Percentiles rank a stretch among this genome's conserved stretches.
phyloP scores from a whole-genome alignment of 23 tunicate species.

The Halocynthia roretzi region DNA sequence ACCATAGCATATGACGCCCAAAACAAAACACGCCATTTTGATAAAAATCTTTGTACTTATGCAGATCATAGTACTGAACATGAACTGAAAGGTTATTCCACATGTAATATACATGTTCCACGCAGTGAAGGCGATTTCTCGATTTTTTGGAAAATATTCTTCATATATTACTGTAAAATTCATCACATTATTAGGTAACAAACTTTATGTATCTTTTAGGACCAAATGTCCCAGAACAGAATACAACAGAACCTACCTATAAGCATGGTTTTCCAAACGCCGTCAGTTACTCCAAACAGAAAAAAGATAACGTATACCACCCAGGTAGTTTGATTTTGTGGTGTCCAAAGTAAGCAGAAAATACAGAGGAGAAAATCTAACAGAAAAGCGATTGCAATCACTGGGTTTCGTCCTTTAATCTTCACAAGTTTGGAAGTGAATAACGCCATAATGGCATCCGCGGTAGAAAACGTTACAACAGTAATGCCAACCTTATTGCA shows the following conservation, averaged over 20 bases:
- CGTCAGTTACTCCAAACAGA: not conserved
- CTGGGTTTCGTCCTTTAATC: not conserved
- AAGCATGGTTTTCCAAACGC: constrained; percentile 6
- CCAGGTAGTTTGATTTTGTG: constrained; percentile 4
- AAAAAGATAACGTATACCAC: constrained; percentile 1
- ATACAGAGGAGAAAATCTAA: not conserved
- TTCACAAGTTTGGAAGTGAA: not conserved
- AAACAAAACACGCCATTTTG: not conserved
- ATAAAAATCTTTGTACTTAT: not conserved
- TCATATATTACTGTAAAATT: constrained; percentile 1
- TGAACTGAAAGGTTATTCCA: not conserved
- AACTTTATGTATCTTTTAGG: too few species aligned
- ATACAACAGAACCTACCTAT: not conserved
- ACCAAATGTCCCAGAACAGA: too few species aligned
- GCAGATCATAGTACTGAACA: constrained; percentile 7
- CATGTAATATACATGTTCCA: constrained; percentile 10
- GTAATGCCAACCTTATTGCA: constrained; percentile 2
- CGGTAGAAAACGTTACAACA: not conserved
- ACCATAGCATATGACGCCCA: constrained; percentile 7
- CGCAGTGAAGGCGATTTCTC: not conserved
- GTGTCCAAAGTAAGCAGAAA: constrained; percentile 2
- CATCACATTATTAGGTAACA: not conserved
- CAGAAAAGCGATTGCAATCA: not conserved
- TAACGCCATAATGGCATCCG: not conserved
- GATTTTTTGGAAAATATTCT: constrained; percentile 1